Evolutionary conservation across 2,797 vertebrate species (phyloP).

Genomic region (Hipposideros larvatus): DNA sequence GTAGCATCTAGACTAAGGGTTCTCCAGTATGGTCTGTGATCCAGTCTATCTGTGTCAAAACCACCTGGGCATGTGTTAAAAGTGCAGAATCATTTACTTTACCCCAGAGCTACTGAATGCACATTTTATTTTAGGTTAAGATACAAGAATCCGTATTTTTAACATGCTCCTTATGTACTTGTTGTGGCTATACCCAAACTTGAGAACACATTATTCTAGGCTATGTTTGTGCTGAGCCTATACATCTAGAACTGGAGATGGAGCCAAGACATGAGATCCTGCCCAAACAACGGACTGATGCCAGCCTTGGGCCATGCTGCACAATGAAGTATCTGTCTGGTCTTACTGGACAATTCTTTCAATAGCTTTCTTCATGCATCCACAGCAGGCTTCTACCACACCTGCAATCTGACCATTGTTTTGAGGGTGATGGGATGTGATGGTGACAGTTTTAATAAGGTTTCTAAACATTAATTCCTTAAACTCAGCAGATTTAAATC

Average conservation of each 20-base stretch:
- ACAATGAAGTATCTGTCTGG: not conserved
- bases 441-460: conserved; percentile 20
- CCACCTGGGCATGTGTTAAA: not conserved
- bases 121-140: not conserved
- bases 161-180: not conserved
- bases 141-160: not conserved
- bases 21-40: not conserved
- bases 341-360: not conserved
- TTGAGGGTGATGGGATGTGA: not conserved
- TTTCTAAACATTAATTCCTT: conserved; percentile 34
- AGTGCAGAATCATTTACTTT: not conserved
- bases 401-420: not conserved
- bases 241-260: not conserved
- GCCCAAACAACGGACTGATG: not conserved
- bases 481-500: conserved; percentile 49
- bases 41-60: not conserved
- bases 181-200: not conserved
- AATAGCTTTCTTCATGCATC: not conserved
- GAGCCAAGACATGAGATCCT: not conserved
- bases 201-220: not conserved
- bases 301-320: too few species aligned
- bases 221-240: not conserved
- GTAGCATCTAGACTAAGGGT: not conserved
- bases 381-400: not conserved
- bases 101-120: not conserved